Percentiles rank a stretch among this genome's conserved stretches.
These are phyloP conservation scores for Rhabditoides inermis DNA, from an alignment of 2,888 invertebrate genomes.

Conservation along the genomic window DNA sequence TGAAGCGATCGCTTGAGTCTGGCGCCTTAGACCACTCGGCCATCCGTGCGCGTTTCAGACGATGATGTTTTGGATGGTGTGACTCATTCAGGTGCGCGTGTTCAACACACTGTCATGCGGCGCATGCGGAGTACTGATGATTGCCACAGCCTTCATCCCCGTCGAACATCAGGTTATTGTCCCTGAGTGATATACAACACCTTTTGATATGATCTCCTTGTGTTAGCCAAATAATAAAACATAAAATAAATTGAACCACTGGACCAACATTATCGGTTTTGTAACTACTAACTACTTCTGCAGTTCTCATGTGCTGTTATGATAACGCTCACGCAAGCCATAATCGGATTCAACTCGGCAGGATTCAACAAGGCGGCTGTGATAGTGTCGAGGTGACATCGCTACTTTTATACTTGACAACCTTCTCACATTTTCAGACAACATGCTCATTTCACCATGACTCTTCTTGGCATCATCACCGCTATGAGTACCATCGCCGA, in stretches of 20 bases:
- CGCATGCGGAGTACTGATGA: slow-evolving; percentile 14
- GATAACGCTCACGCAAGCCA: slow-evolving; percentile 14
- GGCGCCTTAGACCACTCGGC: too few relatives aligned
- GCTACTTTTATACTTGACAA: too few relatives aligned
- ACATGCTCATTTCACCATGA: slow-evolving; percentile 13
- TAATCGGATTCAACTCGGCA: slow-evolving; percentile 21
- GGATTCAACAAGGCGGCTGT: slow-evolving; percentile 23
- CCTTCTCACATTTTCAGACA: slow-evolving; percentile 10
- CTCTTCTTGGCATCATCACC: slow-evolving; percentile 13
- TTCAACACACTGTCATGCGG: slow-evolving; percentile 23
- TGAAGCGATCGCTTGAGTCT: too few relatives aligned
- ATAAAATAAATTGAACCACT: too few relatives aligned
- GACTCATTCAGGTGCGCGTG: slow-evolving; percentile 15
- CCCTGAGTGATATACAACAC: not conserved
- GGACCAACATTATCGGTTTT: too few relatives aligned
- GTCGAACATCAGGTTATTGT: slow-evolving; percentile 10
- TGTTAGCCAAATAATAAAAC: not conserved
- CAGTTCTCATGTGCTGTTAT: slow-evolving; percentile 11
- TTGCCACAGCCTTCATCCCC: slow-evolving; percentile 13
- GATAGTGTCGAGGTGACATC: slow-evolving; percentile 14
- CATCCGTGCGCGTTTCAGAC: too few relatives aligned
- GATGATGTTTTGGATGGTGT: too few relatives aligned
- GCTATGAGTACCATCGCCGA: slow-evolving; percentile 10
- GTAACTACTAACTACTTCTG: too few relatives aligned
- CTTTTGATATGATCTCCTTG: not conserved